Evolutionary conservation across 1,140 invertebrate genomes (phyloP).

Genomic region (Pogonognathellus flavescens): DNA sequence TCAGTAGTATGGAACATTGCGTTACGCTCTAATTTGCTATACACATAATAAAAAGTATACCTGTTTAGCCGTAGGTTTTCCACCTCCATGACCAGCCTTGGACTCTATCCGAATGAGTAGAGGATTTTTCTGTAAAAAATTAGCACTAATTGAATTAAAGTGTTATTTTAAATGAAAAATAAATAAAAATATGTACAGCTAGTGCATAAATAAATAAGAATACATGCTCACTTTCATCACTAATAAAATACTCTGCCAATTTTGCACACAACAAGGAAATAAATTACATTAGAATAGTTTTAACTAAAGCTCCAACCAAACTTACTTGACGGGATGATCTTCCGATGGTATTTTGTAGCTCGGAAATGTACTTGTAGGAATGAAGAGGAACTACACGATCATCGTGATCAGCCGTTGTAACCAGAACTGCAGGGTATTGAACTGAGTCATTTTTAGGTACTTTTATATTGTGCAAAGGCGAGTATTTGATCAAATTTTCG

Average conservation of each 20-base stretch:
- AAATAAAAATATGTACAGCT: too few relatives aligned
- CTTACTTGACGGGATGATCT: conserved; percentile 70
- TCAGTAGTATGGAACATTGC: too few relatives aligned
- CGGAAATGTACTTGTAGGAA: conserved; percentile 77
- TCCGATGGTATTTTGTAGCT: conserved; percentile 75
- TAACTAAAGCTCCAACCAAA: neutral
- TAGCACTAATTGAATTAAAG: too few relatives aligned
- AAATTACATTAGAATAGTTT: neutral
- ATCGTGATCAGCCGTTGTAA: conserved; percentile 76
- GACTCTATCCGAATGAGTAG: conserved; percentile 91
- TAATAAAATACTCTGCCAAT: neutral
- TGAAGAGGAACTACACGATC: conserved; percentile 76
- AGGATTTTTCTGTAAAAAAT: conserved; percentile 85
- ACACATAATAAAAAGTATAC: conserved; percentile 56
- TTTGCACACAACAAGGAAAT: neutral
- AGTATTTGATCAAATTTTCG: conserved; percentile 89
- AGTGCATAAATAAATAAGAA: neutral
- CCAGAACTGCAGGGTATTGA: conserved; percentile 76
- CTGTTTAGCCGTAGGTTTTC: conserved; percentile 75
- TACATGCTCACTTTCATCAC: neutral
- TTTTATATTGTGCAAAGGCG: conserved; percentile 93
- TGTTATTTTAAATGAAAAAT: too few relatives aligned
- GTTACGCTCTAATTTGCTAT: too few relatives aligned
- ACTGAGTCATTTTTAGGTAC: conserved; percentile 74
- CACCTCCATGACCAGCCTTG: conserved; percentile 95